Percentiles rank a stretch among this genome's conserved stretches.
These are phyloP conservation scores for Serranus cabrilla DNA, from an alignment of 2,797 vertebrate species.

Conservation along the genomic window DNA sequence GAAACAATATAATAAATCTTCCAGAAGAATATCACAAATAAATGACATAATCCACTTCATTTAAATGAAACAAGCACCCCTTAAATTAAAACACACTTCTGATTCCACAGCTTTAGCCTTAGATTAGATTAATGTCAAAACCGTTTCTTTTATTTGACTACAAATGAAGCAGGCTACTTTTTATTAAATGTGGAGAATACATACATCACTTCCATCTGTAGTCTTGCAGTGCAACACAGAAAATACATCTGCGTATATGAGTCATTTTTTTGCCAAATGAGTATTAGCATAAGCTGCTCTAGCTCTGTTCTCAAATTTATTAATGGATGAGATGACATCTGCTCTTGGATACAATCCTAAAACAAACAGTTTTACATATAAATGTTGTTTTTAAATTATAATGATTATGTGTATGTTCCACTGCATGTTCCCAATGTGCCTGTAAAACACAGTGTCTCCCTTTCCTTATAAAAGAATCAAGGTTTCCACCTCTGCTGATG, in stretches of 20 bases:
- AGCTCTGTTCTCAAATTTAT: constrained; percentile 3
- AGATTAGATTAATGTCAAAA: not conserved
- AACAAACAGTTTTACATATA: not conserved
- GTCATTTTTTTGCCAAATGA: not conserved
- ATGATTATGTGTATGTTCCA: too few relatives aligned
- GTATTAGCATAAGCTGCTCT: constrained; percentile 4
- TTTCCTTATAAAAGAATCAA: too few relatives aligned
- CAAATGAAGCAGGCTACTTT: not conserved
- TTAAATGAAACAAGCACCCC: not conserved
- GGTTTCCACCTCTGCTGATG: too few relatives aligned
- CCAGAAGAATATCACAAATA: not conserved
- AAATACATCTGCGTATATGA: not conserved
- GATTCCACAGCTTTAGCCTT: not conserved
- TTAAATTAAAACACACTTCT: not conserved
- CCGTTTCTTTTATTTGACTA: not conserved
- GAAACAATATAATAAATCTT: not conserved
- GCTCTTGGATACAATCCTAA: not conserved
- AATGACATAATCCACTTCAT: not conserved
- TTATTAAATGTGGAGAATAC: not conserved
- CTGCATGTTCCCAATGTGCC: not conserved
- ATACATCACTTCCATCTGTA: not conserved
- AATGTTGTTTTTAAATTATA: not conserved
- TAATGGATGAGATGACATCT: constrained; percentile 8
- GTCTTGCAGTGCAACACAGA: not conserved
- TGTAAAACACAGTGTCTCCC: not conserved